phyloP scores from a whole-genome alignment of 2,797 vertebrate genomes.

The Coregonus suidteri region DNA sequence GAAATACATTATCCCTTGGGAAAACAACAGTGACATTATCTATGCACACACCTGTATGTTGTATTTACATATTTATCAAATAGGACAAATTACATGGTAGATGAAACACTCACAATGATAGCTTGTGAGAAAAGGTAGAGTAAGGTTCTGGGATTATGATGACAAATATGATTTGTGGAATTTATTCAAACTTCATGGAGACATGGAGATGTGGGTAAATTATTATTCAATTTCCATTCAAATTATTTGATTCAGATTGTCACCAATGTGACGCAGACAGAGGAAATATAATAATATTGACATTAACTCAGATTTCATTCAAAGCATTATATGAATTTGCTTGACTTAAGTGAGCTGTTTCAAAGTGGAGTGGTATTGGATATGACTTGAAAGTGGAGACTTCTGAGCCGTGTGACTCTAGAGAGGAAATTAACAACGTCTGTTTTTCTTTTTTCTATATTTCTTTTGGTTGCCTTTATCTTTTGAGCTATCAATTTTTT shows the following conservation, averaged over 20 bases:
- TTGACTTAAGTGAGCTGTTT: constrained; percentile 45
- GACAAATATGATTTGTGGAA: background rate
- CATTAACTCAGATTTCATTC: constrained; percentile 41
- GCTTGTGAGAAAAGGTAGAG: background rate
- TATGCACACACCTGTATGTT: background rate
- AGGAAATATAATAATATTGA: constrained; percentile 31
- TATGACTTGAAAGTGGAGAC: constrained; percentile 57
- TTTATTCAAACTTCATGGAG: background rate
- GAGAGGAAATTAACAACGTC: constrained; percentile 52
- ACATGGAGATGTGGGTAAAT: constrained; percentile 4
- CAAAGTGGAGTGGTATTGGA: constrained; percentile 53
- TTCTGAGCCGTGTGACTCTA: constrained; percentile 36
- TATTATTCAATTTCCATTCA: constrained; percentile 24
- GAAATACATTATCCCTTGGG: background rate
- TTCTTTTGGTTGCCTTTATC: constrained; percentile 39
- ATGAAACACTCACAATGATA: background rate
- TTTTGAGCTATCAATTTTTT: constrained; percentile 21
- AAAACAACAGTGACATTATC: background rate
- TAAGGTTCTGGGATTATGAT: background rate
- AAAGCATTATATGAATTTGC: constrained; percentile 18
- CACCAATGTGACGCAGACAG: constrained; percentile 12
- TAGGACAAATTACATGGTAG: background rate
- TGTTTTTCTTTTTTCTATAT: constrained; percentile 47
- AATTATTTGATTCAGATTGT: constrained; percentile 21
- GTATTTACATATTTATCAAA: background rate